Evolutionary conservation across 53 echinoderm and acorn worm genomes (phyloP).

Genomic region (Pentamera pediparva): DNA sequence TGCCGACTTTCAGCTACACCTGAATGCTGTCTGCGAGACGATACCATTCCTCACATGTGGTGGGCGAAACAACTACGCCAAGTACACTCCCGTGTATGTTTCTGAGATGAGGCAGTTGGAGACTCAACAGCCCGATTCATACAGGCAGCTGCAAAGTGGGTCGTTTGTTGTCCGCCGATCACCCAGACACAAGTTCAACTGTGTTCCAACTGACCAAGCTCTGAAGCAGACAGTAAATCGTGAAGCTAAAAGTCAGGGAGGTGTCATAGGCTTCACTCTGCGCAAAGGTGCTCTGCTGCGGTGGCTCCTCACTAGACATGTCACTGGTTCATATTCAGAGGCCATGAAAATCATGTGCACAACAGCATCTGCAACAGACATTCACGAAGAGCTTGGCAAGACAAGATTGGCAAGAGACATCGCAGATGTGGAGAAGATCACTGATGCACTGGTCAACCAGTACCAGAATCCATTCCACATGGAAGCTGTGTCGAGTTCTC

Average conservation of each 20-base stretch:
- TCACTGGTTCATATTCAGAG: background rate
- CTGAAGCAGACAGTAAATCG: background rate
- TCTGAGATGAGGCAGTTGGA: slow-evolving; percentile 1
- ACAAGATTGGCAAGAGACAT: background rate
- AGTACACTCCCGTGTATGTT: background rate
- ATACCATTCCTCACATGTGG: background rate
- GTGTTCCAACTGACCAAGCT: slow-evolving; percentile 1
- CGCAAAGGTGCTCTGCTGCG: background rate
- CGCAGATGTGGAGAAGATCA: background rate
- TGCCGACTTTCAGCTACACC: background rate
- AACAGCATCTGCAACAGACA: background rate
- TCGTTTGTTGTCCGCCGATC: background rate
- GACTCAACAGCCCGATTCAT: background rate
- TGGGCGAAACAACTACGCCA: background rate
- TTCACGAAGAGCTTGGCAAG: background rate
- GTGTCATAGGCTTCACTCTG: slow-evolving; percentile 3
- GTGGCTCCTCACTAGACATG: background rate
- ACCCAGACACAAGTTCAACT: background rate
- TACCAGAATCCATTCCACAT: background rate
- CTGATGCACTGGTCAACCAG: background rate
- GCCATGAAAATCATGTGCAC: background rate
- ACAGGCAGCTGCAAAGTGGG: background rate
- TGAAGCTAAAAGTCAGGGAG: slow-evolving; percentile 1
- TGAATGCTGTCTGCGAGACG: background rate
- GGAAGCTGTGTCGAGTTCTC: background rate